These are phyloP conservation scores for Spilosoma lubricipeda DNA, from an alignment of 2,888 invertebrate genomes.

Conservation along the genomic window DNA sequence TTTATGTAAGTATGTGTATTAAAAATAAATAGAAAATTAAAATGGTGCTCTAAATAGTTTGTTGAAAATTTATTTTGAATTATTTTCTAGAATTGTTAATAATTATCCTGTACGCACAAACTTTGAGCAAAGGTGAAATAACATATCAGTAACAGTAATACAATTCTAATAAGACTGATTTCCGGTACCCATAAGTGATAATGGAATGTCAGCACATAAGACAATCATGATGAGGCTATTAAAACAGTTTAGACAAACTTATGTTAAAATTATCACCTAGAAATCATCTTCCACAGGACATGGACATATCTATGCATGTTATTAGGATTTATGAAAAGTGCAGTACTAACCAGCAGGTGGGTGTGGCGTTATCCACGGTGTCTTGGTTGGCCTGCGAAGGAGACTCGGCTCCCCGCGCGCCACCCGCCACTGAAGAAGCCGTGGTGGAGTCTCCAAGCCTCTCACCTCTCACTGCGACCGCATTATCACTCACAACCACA, in stretches of 20 bases:
- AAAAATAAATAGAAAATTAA: background rate
- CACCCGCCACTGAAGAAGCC: slow-evolving; percentile 84
- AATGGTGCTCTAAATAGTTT: background rate
- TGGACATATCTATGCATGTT: background rate
- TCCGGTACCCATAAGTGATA: background rate
- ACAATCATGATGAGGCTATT: background rate
- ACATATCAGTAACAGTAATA: background rate
- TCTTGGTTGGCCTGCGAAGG: slow-evolving; percentile 86
- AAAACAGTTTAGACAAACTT: background rate
- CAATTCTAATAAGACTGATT: background rate
- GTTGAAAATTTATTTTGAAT: background rate
- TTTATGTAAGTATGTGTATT: background rate
- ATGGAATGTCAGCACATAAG: background rate
- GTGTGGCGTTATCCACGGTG: slow-evolving; percentile 84
- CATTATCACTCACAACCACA: slow-evolving; percentile 83
- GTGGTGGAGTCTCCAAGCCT: slow-evolving; percentile 77
- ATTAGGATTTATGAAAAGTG: background rate
- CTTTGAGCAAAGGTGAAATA: background rate
- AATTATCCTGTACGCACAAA: background rate
- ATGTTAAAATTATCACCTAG: background rate
- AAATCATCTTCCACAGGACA: background rate
- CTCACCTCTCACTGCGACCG: slow-evolving; percentile 87
- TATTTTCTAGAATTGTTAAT: background rate
- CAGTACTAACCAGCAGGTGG: slow-evolving; percentile 81
- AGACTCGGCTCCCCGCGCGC: slow-evolving; percentile 86